Evolutionary conservation across 1,140 invertebrate species (phyloP).

Genomic region (Radopholus similis): DNA sequence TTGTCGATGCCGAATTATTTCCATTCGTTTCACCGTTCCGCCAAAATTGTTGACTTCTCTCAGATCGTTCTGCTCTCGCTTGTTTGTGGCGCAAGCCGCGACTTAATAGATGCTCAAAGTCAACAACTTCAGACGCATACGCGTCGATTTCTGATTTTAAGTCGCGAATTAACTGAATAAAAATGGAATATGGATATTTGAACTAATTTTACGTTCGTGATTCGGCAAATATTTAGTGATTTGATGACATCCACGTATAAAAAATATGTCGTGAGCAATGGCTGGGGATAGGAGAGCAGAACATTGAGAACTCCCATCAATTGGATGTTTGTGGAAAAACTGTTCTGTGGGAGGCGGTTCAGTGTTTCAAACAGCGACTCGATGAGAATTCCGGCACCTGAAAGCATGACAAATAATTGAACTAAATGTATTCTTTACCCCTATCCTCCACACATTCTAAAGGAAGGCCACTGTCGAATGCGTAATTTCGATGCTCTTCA

Average conservation of each 20-base stretch:
- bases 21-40: no score
- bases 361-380: conserved; percentile 72
- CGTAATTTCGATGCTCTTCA: no score
- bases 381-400: conserved; percentile 29
- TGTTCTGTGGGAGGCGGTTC: conserved; percentile 78
- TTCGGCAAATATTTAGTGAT: neutral
- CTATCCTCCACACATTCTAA: conserved; percentile 22
- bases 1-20: neutral
- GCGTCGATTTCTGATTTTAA: neutral
- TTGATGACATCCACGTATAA: conserved; percentile 66
- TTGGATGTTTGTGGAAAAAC: conserved; percentile 79
- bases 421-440: no score
- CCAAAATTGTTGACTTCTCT: neutral
- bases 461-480: conserved; percentile 13
- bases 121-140: neutral
- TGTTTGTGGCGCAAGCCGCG: neutral
- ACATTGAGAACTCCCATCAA: conserved; percentile 80
- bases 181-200: neutral
- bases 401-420: neutral
- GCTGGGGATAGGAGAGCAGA: conserved; percentile 80
- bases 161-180: neutral
- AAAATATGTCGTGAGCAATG: conserved; percentile 78
- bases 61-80: neutral
- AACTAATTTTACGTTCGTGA: neutral
- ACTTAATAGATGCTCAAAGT: neutral